Evolutionary conservation across 2,888 invertebrate genomes (phyloP).

Genomic region (Stenotaenia linearis): DNA sequence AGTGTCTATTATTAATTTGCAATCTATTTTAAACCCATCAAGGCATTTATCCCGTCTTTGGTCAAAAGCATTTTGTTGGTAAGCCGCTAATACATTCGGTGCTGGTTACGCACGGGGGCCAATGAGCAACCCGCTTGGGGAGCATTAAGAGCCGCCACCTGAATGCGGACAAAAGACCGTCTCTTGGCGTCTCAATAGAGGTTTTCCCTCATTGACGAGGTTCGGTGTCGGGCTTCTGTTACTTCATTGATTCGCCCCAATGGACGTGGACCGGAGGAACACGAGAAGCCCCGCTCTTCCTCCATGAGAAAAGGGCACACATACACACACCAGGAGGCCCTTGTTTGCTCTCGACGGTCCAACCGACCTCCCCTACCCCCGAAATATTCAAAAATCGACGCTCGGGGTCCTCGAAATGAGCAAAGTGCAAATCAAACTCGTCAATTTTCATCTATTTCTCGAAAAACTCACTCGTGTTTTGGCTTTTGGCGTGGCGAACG

Average conservation of each 20-base stretch:
- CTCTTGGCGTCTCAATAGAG: conserved; percentile 14
- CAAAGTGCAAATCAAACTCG: neutral
- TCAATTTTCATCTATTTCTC: neutral
- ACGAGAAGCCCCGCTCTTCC: conserved; percentile 10
- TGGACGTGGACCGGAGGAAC: conserved; percentile 12
- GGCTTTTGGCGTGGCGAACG: conserved; percentile 14
- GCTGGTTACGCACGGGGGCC: conserved; percentile 11
- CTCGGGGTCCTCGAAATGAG: neutral
- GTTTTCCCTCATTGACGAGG: conserved; percentile 15
- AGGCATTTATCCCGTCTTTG: neutral
- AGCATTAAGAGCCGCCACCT: conserved; percentile 20
- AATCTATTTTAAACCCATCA: conserved; percentile 15
- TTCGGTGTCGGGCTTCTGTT: conserved; percentile 26
- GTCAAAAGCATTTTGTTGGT: conserved; percentile 7
- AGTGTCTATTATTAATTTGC: neutral
- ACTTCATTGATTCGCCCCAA: conserved; percentile 26
- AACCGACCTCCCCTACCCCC: neutral
- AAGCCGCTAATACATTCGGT: conserved; percentile 18
- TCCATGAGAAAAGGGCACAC: conserved; percentile 8
- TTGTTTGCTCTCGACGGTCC: neutral
- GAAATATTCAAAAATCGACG: neutral
- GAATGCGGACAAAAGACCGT: conserved; percentile 7
- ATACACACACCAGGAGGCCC: neutral
- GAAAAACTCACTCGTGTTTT: neutral
- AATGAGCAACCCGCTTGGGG: conserved; percentile 24